Evolutionary conservation across 2,888 invertebrate species (phyloP), one percentile per base, ranked within the genome.

Genomic region (Eupithecia exiguata): DNA sequence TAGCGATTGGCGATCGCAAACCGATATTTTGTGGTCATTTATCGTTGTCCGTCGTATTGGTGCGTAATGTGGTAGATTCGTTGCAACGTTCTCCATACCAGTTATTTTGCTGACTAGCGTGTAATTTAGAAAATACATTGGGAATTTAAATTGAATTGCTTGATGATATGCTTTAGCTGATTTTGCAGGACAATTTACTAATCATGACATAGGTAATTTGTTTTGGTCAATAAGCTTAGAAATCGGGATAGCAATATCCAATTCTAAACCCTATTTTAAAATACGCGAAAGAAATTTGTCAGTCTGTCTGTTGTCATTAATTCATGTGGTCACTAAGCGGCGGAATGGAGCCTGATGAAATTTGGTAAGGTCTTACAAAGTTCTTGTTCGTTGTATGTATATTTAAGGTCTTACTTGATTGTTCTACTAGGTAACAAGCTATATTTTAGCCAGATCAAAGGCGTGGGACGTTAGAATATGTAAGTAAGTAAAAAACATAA

Each of bases 1-100:
- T 78, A 80, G 78, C 72, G 79, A 85, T 88, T 86, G 87, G 84
- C 80, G 80, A 82, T 84, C 79, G 81, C 81, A 81, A 83, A 81
- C 85, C 84, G 84, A 88, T 86, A 88, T 85, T 88, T 88, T 88
- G 88, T 84, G 84, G 87, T 87, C 86, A 87, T 88, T 88, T 85
- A 83, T 81, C 82, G 84, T 16, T 68, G 43, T 81, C 77, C 72
- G 80, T 74, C 80, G 79, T 78, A 84, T 83, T 80, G 82, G 81
- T 78, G 72, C 73, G 68, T 76, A 76, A 74, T 82, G 79, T 80
- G 79, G 81, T 78, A 81, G 80, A 83, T 82, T 84, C 83, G 82
- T 83, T 76, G 80, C 79, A 79, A 83, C 81, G 83, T 82, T 74
- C 75, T 74, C 63, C 30, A 49, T 58, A 75, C 46, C 58, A 35